A percentile compares a stretch with the other conserved stretches of the same genome.
phyloP scores from a whole-genome alignment of 1,140 invertebrate genomes.

The Uloborus diversus region DNA sequence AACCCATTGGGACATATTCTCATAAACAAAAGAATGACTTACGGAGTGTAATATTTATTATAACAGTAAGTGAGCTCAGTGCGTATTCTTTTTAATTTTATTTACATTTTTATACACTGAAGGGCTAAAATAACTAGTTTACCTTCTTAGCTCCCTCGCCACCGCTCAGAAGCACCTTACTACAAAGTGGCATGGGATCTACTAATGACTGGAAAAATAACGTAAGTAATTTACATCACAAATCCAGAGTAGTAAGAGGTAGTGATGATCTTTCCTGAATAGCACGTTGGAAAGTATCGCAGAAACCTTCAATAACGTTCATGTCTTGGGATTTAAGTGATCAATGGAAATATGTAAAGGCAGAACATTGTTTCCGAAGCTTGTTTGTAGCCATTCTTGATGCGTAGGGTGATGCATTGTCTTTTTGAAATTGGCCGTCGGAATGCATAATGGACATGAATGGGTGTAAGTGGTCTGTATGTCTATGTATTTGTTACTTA shows the following conservation, averaged over 20 bases:
- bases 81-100: too few species aligned
- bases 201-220: neutral
- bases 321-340: neutral
- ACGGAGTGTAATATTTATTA: too few species aligned
- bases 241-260: neutral
- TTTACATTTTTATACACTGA: too few species aligned
- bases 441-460: neutral
- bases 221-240: neutral
- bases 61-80: too few species aligned
- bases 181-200: neutral
- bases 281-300: neutral
- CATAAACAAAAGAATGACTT: too few species aligned
- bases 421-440: neutral
- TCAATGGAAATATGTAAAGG: neutral
- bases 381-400: neutral
- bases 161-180: too few species aligned
- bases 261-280: neutral
- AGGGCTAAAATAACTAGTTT: too few species aligned
- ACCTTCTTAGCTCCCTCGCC: too few species aligned
- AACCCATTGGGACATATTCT: too few species aligned
- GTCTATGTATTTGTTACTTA: too few species aligned
- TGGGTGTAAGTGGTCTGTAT: neutral
- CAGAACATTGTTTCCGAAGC: neutral
- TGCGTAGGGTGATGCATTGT: neutral
- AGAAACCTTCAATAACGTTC: neutral